These are phyloP conservation scores for Flexamia atlantica DNA, from an alignment of 2,888 invertebrate species.

Conservation along the genomic window DNA sequence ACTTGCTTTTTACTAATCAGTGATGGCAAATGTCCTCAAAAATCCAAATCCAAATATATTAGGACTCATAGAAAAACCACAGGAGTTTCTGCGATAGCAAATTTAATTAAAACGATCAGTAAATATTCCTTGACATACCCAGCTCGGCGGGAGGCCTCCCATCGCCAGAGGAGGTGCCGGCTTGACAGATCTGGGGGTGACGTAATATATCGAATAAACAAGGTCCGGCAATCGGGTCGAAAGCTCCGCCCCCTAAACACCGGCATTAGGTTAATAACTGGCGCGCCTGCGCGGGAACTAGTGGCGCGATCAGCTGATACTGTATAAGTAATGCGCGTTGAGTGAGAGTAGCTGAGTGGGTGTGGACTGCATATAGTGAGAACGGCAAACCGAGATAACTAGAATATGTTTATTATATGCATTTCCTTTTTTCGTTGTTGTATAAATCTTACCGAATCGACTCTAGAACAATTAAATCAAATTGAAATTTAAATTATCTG, in stretches of 20 bases:
- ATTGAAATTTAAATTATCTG: too few species aligned
- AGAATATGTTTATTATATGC: too few species aligned
- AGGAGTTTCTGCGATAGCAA: too few species aligned
- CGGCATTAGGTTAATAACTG: conserved; percentile 42
- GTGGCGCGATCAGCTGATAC: conserved; percentile 62
- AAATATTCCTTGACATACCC: background rate
- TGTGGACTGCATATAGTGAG: conserved; percentile 3
- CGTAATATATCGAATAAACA: conserved; percentile 57
- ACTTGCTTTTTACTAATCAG: too few species aligned
- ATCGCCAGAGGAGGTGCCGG: background rate
- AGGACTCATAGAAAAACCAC: too few species aligned
- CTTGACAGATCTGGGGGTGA: conserved; percentile 35
- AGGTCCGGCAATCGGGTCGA: conserved; percentile 48
- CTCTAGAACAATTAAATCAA: too few species aligned
- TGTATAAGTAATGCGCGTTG: background rate
- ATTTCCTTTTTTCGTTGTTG: too few species aligned
- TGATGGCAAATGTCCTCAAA: too few species aligned
- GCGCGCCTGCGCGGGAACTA: conserved; percentile 24
- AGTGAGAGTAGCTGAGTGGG: conserved; percentile 2
- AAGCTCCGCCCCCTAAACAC: conserved; percentile 54
- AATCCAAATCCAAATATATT: too few species aligned
- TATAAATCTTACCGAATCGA: too few species aligned
- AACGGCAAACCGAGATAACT: too few species aligned
- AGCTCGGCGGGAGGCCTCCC: background rate
- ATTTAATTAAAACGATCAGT: background rate